Evolutionary conservation across 2,113 vertebrate genomes (phyloP).

Genomic region (Ploceus nigricollis): DNA sequence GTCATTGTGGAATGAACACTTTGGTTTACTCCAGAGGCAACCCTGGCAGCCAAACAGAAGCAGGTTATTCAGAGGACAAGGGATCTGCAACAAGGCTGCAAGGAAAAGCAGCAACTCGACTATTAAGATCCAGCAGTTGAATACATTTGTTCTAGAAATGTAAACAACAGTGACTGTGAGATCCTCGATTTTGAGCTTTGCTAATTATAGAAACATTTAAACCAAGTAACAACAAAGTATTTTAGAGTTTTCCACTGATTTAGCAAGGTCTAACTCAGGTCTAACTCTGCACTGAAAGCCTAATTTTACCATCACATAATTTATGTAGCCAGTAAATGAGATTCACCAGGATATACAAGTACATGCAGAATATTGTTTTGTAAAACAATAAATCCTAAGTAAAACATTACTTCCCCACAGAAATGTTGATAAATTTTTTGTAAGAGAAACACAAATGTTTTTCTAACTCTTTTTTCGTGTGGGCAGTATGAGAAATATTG

Average conservation of each 20-base stretch:
- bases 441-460: not conserved
- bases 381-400: not conserved
- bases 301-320: not conserved
- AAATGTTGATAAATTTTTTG: not conserved
- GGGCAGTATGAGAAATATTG: not conserved
- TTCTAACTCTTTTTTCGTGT: not conserved
- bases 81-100: not conserved
- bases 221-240: not conserved
- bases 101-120: not conserved
- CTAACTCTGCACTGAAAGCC: not conserved
- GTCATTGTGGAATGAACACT: not conserved
- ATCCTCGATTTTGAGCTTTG: not conserved
- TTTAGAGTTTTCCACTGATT: not conserved
- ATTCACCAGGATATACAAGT: not conserved
- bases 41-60: not conserved
- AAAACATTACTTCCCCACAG: not conserved
- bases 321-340: not conserved
- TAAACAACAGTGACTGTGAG: not conserved
- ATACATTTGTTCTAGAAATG: not conserved
- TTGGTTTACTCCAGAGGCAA: not conserved
- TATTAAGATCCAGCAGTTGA: not conserved
- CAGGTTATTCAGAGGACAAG: not conserved
- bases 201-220: not conserved
- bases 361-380: not conserved
- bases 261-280: not conserved